Evolutionary conservation across 1,140 invertebrate species (phyloP), one percentile per base, ranked within the genome.

Genomic region (Tetranychus cinnabarinus): DNA sequence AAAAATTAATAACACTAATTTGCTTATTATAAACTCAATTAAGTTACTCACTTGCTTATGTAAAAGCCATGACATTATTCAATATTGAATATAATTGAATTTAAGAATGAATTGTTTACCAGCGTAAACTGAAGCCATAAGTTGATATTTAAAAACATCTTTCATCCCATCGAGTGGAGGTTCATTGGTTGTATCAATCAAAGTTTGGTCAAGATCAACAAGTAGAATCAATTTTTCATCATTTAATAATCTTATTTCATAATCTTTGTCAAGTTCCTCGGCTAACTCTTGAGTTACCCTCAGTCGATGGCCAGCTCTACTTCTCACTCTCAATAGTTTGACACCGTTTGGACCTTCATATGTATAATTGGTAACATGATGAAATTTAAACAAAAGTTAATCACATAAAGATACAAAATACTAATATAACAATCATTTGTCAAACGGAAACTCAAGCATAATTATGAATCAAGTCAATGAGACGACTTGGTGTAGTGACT

Each of bases 141-240:
- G 72, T 74, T 89, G 88, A 74, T 92, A 96, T 73, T 96, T 90
- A 69, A 85, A 81, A 35, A 97, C 88, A 76, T 88, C 88, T 85
- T 88, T 67, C 46, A 45, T 7, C 48, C 56, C 56, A 37, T 92
- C 86, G 13, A n/a, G 23, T 42, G 83, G 77, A 57, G 86, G 86
- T 70, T 96, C 90, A 76, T 97, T 97, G 13, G 95, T 97, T 2
- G 96, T 98, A 70, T 99, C 96, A 68, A 99, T 89, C 36, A 99
- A 76, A 1, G 95, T 99, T 73, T 98, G 93, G 80, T 99, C 96
- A 47, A 99, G 79, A 79, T 99, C 96, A 12, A 98, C 92, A 5
- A 99, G 77, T 2, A 99, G 72, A 37, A 92, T 91, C 34, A 99
- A 75, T 73, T 96, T 97, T 56, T 82, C 78, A 68, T 85, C 81